A percentile compares a stretch with the other conserved stretches of the same genome.
Evolutionary conservation across 2,113 vertebrate genomes (phyloP).

Genomic region (Anser cygnoides): DNA sequence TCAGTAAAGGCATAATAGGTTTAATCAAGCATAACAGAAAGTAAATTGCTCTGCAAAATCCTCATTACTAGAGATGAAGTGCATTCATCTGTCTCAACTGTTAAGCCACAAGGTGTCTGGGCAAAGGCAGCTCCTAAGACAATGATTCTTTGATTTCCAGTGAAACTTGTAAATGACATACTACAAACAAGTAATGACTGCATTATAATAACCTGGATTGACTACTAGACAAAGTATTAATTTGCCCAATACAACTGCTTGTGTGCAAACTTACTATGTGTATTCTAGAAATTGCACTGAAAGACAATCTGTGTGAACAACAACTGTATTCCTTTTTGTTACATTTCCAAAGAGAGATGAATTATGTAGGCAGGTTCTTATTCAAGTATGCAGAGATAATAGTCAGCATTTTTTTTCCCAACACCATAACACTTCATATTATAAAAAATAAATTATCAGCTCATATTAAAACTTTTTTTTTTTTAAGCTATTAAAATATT

Average conservation of each 20-base stretch:
- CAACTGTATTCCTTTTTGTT: not conserved
- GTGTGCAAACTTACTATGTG: not conserved
- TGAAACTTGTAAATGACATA: slow-evolving; percentile 33
- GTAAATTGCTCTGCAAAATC: slow-evolving; percentile 63
- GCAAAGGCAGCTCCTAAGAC: not conserved
- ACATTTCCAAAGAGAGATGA: not conserved
- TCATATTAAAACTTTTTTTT: not conserved
- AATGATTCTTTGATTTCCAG: slow-evolving; percentile 24
- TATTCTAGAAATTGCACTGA: not conserved
- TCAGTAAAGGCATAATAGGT: slow-evolving; percentile 58
- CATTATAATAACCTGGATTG: slow-evolving; percentile 7
- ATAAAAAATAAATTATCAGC: not conserved
- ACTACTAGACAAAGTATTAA: not conserved
- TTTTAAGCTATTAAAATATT: not conserved
- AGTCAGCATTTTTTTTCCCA: not conserved
- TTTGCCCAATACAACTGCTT: not conserved
- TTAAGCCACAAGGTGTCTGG: slow-evolving; percentile 12
- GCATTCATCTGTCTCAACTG: slow-evolving; percentile 47
- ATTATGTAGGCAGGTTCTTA: not conserved
- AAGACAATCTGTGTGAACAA: not conserved
- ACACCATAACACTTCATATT: not conserved
- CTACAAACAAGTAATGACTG: slow-evolving; percentile 19
- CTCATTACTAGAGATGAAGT: slow-evolving; percentile 53
- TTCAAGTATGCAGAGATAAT: not conserved
- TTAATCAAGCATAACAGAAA: slow-evolving; percentile 68